Percentiles rank a stretch among this genome's conserved stretches.
Conservation (phyloP, 2,797 vertebrate species). For the Trematomus bernacchii region DNA sequence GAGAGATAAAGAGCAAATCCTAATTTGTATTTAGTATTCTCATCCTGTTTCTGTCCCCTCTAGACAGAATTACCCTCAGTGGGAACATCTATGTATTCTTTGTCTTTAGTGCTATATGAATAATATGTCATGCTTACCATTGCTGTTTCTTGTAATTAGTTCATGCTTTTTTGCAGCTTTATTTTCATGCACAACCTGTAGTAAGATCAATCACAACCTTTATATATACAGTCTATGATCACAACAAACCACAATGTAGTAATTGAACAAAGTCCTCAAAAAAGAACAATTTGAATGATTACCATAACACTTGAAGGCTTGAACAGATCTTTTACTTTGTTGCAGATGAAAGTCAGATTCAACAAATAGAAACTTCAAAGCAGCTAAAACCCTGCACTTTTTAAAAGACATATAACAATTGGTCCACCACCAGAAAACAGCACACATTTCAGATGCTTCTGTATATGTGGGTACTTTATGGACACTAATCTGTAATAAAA, state of each 20-base stretch:
- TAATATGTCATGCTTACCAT: conserved; percentile 55
- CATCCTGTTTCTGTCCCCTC: not conserved
- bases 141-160: conserved; percentile 53
- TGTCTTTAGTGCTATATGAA: conserved; percentile 1
- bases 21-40: conserved; percentile 8
- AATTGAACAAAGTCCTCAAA: conserved; percentile 4
- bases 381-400: not conserved
- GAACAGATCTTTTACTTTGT: not conserved
- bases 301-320: not conserved
- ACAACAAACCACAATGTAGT: conserved; percentile 47
- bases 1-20: conserved; percentile 8
- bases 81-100: not conserved
- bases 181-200: conserved; percentile 66
- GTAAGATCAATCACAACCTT: conserved; percentile 53
- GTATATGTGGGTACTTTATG: not conserved
- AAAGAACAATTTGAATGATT: not conserved
- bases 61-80: not conserved
- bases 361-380: not conserved
- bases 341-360: not conserved
- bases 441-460: conserved; percentile 6
- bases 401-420: not conserved
- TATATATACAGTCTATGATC: no score
- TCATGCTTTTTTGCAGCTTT: conserved; percentile 66
- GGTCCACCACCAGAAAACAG: not conserved
- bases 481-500: not conserved